A percentile compares a stretch with the other conserved stretches of the same genome.
These are phyloP conservation scores for Anastrepha obliqua DNA, from an alignment of 1,140 invertebrate species.

Conservation along the genomic window DNA sequence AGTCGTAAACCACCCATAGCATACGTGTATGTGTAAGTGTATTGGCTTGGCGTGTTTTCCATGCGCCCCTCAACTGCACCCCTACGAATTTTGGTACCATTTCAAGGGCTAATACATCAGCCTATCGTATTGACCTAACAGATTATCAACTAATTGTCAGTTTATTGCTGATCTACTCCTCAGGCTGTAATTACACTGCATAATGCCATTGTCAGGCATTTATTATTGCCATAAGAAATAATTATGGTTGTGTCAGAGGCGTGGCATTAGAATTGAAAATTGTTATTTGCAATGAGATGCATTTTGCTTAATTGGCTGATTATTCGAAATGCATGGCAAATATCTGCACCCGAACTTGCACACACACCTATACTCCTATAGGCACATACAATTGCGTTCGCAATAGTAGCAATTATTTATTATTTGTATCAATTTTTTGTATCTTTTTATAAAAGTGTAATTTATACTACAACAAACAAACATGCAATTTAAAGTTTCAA, in stretches of 20 bases:
- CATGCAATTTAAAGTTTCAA: too few species aligned
- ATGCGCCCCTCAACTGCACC: not conserved
- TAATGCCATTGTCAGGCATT: conserved; percentile 31
- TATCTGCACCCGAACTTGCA: not conserved
- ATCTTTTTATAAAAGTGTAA: too few species aligned
- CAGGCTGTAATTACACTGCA: conserved; percentile 34
- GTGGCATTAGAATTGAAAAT: conserved; percentile 34
- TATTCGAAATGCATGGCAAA: not conserved
- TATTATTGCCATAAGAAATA: conserved; percentile 38
- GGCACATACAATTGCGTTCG: too few species aligned
- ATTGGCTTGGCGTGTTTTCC: too few species aligned
- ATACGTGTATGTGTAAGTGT: not conserved
- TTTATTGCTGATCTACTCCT: conserved; percentile 41
- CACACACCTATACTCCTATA: not conserved
- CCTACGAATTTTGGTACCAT: not conserved
- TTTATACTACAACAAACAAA: too few species aligned
- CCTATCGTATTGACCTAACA: conserved; percentile 24
- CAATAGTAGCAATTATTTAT: too few species aligned
- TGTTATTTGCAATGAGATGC: conserved; percentile 19
- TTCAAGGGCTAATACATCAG: conserved; percentile 16
- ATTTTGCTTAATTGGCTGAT: conserved; percentile 28
- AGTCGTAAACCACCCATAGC: not conserved
- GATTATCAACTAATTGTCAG: conserved; percentile 50
- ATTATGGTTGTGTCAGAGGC: not conserved
- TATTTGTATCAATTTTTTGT: too few species aligned